Percentiles rank a stretch among this genome's conserved stretches.
These are phyloP conservation scores for Dasyurus viverrinus DNA, from an alignment of 2,113 vertebrate genomes.

Conservation along the genomic window DNA sequence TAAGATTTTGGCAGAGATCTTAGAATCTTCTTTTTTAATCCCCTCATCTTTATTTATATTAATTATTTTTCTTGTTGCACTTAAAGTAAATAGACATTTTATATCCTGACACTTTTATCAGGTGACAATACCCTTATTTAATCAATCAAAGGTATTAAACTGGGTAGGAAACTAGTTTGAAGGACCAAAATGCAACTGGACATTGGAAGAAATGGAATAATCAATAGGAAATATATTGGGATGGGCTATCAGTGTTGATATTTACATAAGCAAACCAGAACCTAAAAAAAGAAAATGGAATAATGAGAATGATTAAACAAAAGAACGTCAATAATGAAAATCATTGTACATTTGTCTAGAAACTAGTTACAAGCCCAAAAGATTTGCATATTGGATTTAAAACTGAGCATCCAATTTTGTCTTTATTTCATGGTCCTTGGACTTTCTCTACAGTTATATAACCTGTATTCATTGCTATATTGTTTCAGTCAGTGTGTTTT, in stretches of 20 bases:
- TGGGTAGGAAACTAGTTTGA: not conserved
- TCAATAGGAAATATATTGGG: not conserved
- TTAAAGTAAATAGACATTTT: not conserved
- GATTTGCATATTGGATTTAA: not conserved
- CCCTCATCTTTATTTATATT: not conserved
- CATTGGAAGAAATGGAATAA: not conserved
- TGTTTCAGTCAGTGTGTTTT: not conserved
- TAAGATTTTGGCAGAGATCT: not conserved
- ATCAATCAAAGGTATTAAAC: not conserved
- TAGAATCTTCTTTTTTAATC: not conserved
- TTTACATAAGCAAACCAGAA: not conserved
- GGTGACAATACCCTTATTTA: not conserved
- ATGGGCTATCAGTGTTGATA: not conserved
- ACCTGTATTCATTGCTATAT: not conserved
- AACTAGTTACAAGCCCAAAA: not conserved
- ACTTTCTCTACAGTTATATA: not conserved
- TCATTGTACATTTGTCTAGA: not conserved
- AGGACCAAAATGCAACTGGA: not conserved
- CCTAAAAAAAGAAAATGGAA: not conserved
- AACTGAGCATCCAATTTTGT: not conserved
- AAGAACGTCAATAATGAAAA: not conserved
- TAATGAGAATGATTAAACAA: not conserved
- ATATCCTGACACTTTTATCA: not conserved
- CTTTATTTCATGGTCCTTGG: not conserved
- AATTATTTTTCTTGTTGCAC: not conserved